Percentiles rank a stretch among this genome's conserved stretches.
Evolutionary conservation across 1,140 invertebrate species (phyloP).

Genomic region (Aphelinus atriplicis): DNA sequence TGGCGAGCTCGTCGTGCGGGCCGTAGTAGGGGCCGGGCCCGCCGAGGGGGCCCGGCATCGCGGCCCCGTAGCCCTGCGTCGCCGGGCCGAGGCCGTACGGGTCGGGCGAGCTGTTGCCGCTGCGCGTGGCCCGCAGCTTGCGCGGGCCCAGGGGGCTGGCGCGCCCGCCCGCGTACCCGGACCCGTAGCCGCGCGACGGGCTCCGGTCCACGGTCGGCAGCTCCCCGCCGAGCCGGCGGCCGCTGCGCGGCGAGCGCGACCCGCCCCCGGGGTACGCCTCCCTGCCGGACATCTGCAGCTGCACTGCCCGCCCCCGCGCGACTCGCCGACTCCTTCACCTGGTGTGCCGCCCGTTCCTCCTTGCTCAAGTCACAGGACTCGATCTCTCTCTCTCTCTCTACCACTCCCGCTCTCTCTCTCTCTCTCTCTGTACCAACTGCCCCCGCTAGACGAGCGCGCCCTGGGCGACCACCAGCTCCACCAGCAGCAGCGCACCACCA

Average conservation of each 20-base stretch:
- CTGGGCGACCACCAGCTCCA: background rate
- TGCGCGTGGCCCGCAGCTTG: slow-evolving; percentile 66
- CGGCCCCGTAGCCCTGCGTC: slow-evolving; percentile 71
- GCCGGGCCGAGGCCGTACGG: slow-evolving; percentile 60
- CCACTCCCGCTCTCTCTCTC: background rate
- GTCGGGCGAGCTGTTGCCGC: slow-evolving; percentile 66
- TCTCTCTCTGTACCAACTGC: background rate
- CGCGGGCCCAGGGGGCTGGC: slow-evolving; percentile 52
- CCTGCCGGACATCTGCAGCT: slow-evolving; percentile 21
- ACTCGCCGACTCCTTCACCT: background rate
- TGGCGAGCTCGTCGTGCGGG: slow-evolving; percentile 77
- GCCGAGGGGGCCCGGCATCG: slow-evolving; percentile 70
- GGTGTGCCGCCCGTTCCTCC: background rate
- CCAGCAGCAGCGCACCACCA: background rate
- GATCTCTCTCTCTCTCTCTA: background rate
- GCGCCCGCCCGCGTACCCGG: slow-evolving; percentile 66
- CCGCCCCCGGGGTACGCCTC: slow-evolving; percentile 55
- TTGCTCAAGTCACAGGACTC: background rate
- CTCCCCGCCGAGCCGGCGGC: slow-evolving; percentile 70
- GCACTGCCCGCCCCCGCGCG: slow-evolving; percentile 1
- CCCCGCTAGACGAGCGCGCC: background rate
- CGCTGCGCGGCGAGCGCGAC: slow-evolving; percentile 71
- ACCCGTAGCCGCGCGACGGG: slow-evolving; percentile 77
- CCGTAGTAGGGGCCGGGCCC: slow-evolving; percentile 75
- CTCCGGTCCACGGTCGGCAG: slow-evolving; percentile 87